Base-by-base conservation (phyloP, 2,888 invertebrate genomes). In the Drosophila meridiana region DNA sequence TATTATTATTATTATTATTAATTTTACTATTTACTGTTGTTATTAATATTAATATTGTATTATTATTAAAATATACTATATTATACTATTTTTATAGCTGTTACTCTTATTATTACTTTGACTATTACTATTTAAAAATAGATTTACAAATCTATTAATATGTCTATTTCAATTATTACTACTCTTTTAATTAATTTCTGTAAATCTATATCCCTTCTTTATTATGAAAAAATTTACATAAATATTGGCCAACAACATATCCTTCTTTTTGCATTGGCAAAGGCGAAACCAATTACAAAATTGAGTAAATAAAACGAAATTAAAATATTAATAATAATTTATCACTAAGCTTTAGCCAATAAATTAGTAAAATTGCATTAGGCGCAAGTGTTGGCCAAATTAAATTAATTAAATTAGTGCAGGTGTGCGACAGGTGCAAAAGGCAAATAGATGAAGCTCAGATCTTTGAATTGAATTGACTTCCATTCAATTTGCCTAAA, bases 361-460 rank as follows among this genome's bases (percentile, higher is more conserved):
- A 38, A 36, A 53, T 26, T 30, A 30, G 11, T 3, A 5, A 34
- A 52, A 34, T 20, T 20, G 6, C 34, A 52, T 52, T 13, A 5
- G 0, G 5, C n/a, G 4, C 26, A 14, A 36, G 45, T 4, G 20
- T 36, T 13, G 4, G 38, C 8, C 20, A n/a, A 38, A 30, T 20
- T 20, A 20, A 20, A 20, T 20, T 20, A 34, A 53, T 58, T 59
- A 0, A 28, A 45, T 57, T 52, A 65, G 11, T 26, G 13, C 11
- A 36, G 30, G 14, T 63, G 32, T 48, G n/a, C 53, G 40, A 2
- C 32, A 48, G 40, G 28, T 68, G 50, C 14, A 14, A 28, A 28
- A 38, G 28, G 34, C 26, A 26, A 57, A 32, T 36, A 57, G 48
- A 50, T 14, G n/a, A n/a, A 9, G 26, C 42, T n/a, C 3, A 3